Base-by-base conservation (phyloP, 2,113 vertebrate genomes). In the Oplegnathus fasciatus region DNA sequence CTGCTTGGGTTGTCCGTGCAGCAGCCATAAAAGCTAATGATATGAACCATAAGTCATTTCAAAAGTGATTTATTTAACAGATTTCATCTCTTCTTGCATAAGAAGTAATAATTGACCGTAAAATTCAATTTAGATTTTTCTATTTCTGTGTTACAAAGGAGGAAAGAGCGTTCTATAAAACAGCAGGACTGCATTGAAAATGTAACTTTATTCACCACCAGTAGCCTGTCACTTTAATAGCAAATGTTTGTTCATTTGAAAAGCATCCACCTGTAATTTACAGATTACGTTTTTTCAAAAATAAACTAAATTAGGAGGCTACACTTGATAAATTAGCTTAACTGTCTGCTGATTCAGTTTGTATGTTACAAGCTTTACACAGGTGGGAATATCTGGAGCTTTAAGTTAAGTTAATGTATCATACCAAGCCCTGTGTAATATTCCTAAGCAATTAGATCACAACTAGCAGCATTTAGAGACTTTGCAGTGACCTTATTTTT, bases 1-100 rank as follows among this genome's bases (percentile, higher is more conserved):
- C 54, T 76, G 77, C 52, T 57, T 40, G 17, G 70, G 7, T 69
- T 54, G 11, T 61, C 26, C 4, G 24, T 54, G 30, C 34, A 54
- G 61, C 71, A 75, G 76, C 76, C 22, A 48, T 37, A 40, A 28
- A 52, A 50, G n/a, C 17, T 26, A 37, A 62, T 42, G 28, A 48
- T 60, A 44, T 60, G 4, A 61, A 22, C 17, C 26, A 44, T 34
- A 40, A 62, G 32, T 76, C 4, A 46, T 70, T 61, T 78, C 0
- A 22, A 11, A 61, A 40, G 24, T 50, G 40, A 5, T 55, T 60
- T 50, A 32, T 26, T 58, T 64, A 26, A 37, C 24, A 18, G 55
- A 69, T 66, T 50, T 9, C 1, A 28, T 13, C 26, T 32, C 5
- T 71, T 44, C 1, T 6, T 30, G 18, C 4, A 9, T 8, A 13